A percentile compares a stretch with the other conserved stretches of the same genome.
These are phyloP conservation scores for Schizotus pectinicornis DNA, from an alignment of 2,888 invertebrate species.

Conservation along the genomic window DNA sequence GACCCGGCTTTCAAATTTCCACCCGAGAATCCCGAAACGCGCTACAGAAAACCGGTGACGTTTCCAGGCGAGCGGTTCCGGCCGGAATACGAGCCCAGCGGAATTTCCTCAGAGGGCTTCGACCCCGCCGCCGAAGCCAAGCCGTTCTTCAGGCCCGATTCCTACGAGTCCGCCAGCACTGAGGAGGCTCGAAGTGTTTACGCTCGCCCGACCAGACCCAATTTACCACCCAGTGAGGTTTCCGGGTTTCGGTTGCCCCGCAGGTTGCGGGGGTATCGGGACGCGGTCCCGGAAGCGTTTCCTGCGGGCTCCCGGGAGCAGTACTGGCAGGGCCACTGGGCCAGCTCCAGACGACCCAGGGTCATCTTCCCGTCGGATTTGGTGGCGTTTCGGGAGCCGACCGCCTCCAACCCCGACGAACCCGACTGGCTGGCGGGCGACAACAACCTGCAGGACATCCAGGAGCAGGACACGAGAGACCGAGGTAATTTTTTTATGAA, in stretches of 20 bases:
- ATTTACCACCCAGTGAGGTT: constrained; percentile 36
- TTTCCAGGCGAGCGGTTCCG: constrained; percentile 42
- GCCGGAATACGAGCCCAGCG: constrained; percentile 45
- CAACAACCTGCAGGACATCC: constrained; percentile 67
- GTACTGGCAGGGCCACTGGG: constrained; percentile 45
- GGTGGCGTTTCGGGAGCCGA: constrained; percentile 55
- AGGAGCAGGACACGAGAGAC: constrained; percentile 62
- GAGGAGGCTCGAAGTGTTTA: constrained; percentile 33
- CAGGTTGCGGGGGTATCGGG: constrained; percentile 38
- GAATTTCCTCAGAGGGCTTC: constrained; percentile 37
- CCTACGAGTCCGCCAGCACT: constrained; percentile 11
- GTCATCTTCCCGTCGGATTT: constrained; percentile 58
- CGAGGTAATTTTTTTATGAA: constrained; percentile 64
- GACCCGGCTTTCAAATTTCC: constrained; percentile 33
- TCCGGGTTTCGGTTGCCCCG: constrained; percentile 39
- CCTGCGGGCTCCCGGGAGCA: constrained; percentile 43
- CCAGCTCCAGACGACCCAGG: constrained; percentile 51
- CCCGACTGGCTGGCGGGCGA: constrained; percentile 53
- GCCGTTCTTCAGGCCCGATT: constrained; percentile 21
- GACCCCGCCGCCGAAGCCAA: constrained; percentile 14
- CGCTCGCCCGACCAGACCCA: constrained; percentile 28
- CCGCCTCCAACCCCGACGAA: constrained; percentile 43
- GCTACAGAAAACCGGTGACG: constrained; percentile 33
- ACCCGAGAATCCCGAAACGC: constrained; percentile 4
- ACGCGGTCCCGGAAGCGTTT: constrained; percentile 34